A percentile compares a stretch with the other conserved stretches of the same genome.
These are phyloP conservation scores for Gryllus bimaculatus DNA, from an alignment of 1,140 invertebrate species.

Conservation along the genomic window DNA sequence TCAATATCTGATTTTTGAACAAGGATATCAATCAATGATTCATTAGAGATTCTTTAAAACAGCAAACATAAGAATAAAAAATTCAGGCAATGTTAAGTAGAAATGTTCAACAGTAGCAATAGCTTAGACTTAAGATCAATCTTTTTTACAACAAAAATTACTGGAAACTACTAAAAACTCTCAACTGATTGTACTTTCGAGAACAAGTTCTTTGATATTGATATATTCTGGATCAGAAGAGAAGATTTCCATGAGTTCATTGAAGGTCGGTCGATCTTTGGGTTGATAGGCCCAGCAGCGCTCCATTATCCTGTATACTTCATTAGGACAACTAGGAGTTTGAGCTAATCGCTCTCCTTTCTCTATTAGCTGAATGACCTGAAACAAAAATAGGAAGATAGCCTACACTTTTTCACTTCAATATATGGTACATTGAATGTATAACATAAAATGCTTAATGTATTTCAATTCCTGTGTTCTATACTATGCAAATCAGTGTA, in stretches of 20 bases:
- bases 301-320: conserved; percentile 78
- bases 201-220: conserved; percentile 51
- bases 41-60: no score
- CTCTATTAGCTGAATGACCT: conserved; percentile 75
- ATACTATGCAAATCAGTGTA: no score
- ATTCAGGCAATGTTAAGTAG: no score
- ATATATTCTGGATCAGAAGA: conserved; percentile 59
- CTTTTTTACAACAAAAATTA: neutral
- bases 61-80: no score
- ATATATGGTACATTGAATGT: no score
- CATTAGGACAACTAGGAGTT: conserved; percentile 72
- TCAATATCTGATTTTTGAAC: no score
- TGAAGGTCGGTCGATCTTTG: conserved; percentile 69
- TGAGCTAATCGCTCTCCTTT: conserved; percentile 61
- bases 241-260: conserved; percentile 66
- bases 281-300: conserved; percentile 82
- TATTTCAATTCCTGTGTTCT: no score
- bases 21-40: no score
- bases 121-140: neutral
- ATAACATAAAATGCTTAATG: no score
- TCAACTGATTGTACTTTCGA: conserved; percentile 35
- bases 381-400: conserved; percentile 18
- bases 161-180: neutral
- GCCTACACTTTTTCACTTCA: no score
- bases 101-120: no score